Percentiles rank a stretch among this genome's conserved stretches.
phyloP scores from a whole-genome alignment of 2,797 vertebrate genomes.

The Pelochelys cantorii region DNA sequence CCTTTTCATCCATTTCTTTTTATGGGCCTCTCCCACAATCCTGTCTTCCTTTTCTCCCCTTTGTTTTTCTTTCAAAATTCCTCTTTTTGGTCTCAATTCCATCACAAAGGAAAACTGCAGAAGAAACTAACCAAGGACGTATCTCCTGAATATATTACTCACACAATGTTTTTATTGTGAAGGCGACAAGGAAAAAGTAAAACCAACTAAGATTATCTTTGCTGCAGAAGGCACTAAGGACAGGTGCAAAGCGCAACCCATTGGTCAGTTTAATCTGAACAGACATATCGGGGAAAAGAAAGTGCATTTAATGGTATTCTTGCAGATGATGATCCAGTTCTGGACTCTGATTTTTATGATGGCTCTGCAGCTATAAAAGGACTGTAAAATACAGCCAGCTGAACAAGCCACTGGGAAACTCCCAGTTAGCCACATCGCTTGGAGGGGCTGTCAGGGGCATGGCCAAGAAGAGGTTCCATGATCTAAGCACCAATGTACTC shows the following conservation, averaged over 20 bases:
- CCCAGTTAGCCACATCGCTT: background rate
- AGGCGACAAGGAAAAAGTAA: background rate
- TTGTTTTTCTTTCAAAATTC: background rate
- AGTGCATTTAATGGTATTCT: background rate
- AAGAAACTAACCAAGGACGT: background rate
- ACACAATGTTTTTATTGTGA: background rate
- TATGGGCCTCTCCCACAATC: background rate
- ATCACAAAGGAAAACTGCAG: background rate
- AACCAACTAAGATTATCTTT: background rate
- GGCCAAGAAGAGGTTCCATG: background rate
- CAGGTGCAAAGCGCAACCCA: background rate
- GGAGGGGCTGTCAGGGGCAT: background rate
- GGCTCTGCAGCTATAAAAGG: conserved; percentile 40
- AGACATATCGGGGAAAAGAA: background rate
- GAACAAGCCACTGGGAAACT: conserved; percentile 5
- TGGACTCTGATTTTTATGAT: conserved; percentile 19
- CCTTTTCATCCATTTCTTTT: background rate
- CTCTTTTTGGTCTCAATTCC: background rate
- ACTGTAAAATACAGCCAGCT: conserved; percentile 38
- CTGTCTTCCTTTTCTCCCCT: background rate
- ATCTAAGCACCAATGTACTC: background rate
- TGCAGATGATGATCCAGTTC: conserved; percentile 28
- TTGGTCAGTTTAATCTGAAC: conserved; percentile 25
- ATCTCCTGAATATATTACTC: background rate
- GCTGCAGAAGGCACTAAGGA: conserved; percentile 23